These are phyloP conservation scores for Ammodramus savannarum DNA, from an alignment of 2,113 vertebrate genomes.

Conservation along the genomic window DNA sequence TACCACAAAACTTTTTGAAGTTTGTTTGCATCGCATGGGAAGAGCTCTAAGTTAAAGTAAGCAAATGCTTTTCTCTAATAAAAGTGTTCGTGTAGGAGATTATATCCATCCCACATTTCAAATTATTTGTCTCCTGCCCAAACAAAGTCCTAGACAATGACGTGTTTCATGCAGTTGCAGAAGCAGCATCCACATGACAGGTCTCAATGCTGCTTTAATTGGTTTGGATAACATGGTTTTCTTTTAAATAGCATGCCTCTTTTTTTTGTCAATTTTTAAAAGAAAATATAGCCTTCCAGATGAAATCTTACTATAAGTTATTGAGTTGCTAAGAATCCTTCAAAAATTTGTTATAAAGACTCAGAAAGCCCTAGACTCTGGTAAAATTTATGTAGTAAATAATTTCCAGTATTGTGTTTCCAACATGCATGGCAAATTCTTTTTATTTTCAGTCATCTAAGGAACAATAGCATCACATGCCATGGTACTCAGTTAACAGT, in stretches of 20 bases:
- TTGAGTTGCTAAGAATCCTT: not conserved
- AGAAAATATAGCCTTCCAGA: not conserved
- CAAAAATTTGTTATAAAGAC: not conserved
- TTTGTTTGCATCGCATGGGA: not conserved
- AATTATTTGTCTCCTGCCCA: not conserved
- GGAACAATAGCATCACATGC: not conserved
- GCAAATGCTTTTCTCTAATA: not conserved
- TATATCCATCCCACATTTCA: not conserved
- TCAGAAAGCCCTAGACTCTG: not conserved
- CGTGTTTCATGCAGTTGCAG: not conserved
- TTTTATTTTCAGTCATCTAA: not conserved
- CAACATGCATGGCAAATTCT: not conserved
- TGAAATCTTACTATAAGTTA: not conserved
- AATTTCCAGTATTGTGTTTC: not conserved
- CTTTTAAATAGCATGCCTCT: not conserved
- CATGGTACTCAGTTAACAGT: not conserved
- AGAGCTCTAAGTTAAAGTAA: not conserved
- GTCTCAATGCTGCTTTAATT: not conserved
- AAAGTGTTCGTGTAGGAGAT: not conserved
- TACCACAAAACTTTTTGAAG: conserved; percentile 1
- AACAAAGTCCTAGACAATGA: not conserved
- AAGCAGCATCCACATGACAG: not conserved
- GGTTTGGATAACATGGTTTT: not conserved
- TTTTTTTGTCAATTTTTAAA: not conserved
- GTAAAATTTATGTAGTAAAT: not conserved